Base-by-base conservation (phyloP, 2,888 invertebrate species). In the Amiota minor region DNA sequence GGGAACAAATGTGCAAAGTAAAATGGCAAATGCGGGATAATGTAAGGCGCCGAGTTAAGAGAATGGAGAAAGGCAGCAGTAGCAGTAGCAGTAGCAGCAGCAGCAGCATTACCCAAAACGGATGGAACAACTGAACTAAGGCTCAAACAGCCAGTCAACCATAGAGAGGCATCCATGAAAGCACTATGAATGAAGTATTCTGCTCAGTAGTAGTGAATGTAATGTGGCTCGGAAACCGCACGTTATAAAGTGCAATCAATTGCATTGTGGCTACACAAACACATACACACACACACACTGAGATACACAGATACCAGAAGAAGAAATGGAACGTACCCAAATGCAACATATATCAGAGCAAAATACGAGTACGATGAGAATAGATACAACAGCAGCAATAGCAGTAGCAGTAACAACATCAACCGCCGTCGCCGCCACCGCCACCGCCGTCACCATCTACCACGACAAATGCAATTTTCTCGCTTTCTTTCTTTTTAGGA, bases 231-330 rank as follows among this genome's bases (percentile, higher is more conserved):
- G 83, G 85, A 84, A 84, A 83, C 84, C 84, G 83, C 84, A 84
- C 85, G 82, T 85, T 85, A 83, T 85, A 84, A 84, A 85, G 84
- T 85, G 85, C 84, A 85, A 85, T 85, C 85, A 85, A 85, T 85
- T 85, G 84, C 84, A 85, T 85, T 84, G 84, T 78, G 73, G 72
- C 23, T 59, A 18, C 59, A 59, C 59, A 59, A 20, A 59, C 59
- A 59, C 14, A 12, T 16, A 59, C 59, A 59, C 59, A 59, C 14
- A 12, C 10, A 53, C 53, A 53, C 53, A 14, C 53, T 18, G 20
- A 18, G 35, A 35, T 35, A 12, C 56, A 16, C 23, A 35, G 14
- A 45, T 9, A 53, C 59, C 9, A 18, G 49, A 23, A 2, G 16
- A 11, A 56, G 35, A 70, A 14, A 59, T 55, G n/a, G 11, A 53